Percentiles rank a stretch among this genome's conserved stretches.
These are phyloP conservation scores for Erebia palarica DNA, from an alignment of 2,888 invertebrate genomes.

Conservation along the genomic window DNA sequence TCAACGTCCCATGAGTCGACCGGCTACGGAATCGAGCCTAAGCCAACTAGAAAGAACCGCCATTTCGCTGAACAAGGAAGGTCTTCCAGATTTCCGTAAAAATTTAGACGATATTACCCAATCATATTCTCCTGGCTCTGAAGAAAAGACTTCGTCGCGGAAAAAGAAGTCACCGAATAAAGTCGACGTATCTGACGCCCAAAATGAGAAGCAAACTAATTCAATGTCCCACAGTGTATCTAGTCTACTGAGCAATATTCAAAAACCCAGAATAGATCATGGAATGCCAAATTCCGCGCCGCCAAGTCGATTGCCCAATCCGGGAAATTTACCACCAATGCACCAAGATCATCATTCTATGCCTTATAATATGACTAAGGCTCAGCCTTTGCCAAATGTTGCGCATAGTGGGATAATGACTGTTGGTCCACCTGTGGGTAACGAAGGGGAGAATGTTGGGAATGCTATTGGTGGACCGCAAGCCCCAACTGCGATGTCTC, in stretches of 20 bases:
- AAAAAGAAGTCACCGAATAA: constrained; percentile 74
- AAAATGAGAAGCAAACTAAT: constrained; percentile 50
- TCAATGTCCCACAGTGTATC: constrained; percentile 74
- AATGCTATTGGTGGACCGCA: constrained; percentile 20
- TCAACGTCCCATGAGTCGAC: constrained; percentile 63
- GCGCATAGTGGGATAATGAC: constrained; percentile 56
- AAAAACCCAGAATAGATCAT: constrained; percentile 49
- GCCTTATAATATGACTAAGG: constrained; percentile 38
- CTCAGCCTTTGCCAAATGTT: constrained; percentile 49
- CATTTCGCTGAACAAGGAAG: constrained; percentile 69
- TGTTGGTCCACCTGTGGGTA: constrained; percentile 40
- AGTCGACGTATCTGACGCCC: constrained; percentile 57
- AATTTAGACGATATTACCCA: constrained; percentile 78
- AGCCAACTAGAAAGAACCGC: constrained; percentile 74
- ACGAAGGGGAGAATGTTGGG: constrained; percentile 23
- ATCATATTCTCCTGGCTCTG: constrained; percentile 72
- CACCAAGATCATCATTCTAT: constrained; percentile 47
- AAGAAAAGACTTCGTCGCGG: constrained; percentile 67
- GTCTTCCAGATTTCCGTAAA: constrained; percentile 74
- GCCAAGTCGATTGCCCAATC: constrained; percentile 36
- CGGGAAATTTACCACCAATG: constrained; percentile 42
- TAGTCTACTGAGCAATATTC: constrained; percentile 57
- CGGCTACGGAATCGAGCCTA: constrained; percentile 70
- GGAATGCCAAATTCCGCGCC: constrained; percentile 49
- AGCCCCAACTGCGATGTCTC: constrained; percentile 45